Evolutionary conservation across 2,797 vertebrate genomes (phyloP).

Genomic region (Poecilia velifera): DNA sequence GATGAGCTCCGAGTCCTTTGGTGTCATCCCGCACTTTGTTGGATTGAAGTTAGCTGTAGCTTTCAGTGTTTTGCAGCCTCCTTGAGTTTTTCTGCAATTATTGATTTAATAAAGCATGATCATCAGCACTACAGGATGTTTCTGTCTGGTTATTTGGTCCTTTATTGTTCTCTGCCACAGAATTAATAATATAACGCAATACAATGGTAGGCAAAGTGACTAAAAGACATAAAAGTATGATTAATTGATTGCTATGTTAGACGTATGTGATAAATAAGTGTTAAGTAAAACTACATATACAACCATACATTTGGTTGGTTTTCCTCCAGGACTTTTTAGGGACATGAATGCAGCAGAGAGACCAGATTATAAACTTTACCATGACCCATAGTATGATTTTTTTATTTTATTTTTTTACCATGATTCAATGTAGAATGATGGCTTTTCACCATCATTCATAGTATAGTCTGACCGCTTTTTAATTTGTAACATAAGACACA

Average conservation of each 20-base stretch:
- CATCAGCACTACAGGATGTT: constrained; percentile 84
- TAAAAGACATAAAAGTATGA: background rate
- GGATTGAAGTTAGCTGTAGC: constrained; percentile 86
- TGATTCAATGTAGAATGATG: no score
- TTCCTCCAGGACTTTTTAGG: background rate
- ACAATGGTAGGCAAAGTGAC: no score
- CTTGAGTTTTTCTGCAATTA: constrained; percentile 86
- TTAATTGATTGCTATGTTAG: background rate
- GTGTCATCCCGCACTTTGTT: constrained; percentile 77
- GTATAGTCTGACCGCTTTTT: no score
- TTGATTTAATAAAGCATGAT: constrained; percentile 99
- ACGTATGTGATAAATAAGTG: background rate
- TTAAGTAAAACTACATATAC: background rate
- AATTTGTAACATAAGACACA: no score
- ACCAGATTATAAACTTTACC: background rate
- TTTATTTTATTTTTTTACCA: no score
- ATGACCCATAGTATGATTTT: background rate
- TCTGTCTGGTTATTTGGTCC: constrained; percentile 30
- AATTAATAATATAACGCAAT: background rate
- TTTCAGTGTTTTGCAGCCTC: constrained; percentile 88
- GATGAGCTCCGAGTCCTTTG: constrained; percentile 64
- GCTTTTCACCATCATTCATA: no score
- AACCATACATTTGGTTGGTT: background rate
- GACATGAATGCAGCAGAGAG: background rate
- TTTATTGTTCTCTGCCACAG: no score